Base-by-base conservation (phyloP, 2,113 vertebrate species). In the Dolichallabes microphthalmus region DNA sequence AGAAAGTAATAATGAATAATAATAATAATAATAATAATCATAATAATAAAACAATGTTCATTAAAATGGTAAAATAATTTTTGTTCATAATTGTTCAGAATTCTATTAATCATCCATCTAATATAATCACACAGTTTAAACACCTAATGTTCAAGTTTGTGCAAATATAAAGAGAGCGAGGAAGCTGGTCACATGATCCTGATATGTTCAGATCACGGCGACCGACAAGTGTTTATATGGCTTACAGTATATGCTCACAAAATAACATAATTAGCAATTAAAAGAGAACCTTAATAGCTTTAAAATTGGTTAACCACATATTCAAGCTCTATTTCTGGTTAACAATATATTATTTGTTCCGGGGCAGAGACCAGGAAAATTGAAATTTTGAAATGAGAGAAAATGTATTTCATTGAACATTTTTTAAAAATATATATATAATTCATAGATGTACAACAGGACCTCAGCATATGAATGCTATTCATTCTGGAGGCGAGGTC, bases 1-100 rank as follows among this genome's bases (percentile, higher is more conserved):
- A 35, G 3, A 74, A 69, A 88, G 85, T 35, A 27, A 78, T 4
- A 55, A 80, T 19, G 55, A n/a, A 78, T 4, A 61, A 80, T 19
- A 58, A 27, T 80, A 17, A 63, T 35, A 64, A n/a, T 35, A 27
- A 78, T 4, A 55, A 80, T 19, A n/a, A 78, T 4, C 55, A 80
- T 19, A 58, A 27, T 80, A 17, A 63, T 35, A 64, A n/a, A 30
- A 75, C 61, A 80, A 25, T 32, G 20, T 45, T 1, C 76, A 79
- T 45, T 45, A 45, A 45, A 45, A 45, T 45, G 45, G 45, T 45
- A 0, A 0, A 30, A 7, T 66, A 27, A 14, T 32, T 2, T 68
- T 32, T 17, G 15, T 32, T 25, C 25, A 74, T n/a, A n/a, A n/a
- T n/a, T n/a, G n/a, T n/a, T 9, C 60, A 7, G 60, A 7, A 64